Conservation (phyloP, 1,140 invertebrate species). For the Planococcus citri region DNA sequence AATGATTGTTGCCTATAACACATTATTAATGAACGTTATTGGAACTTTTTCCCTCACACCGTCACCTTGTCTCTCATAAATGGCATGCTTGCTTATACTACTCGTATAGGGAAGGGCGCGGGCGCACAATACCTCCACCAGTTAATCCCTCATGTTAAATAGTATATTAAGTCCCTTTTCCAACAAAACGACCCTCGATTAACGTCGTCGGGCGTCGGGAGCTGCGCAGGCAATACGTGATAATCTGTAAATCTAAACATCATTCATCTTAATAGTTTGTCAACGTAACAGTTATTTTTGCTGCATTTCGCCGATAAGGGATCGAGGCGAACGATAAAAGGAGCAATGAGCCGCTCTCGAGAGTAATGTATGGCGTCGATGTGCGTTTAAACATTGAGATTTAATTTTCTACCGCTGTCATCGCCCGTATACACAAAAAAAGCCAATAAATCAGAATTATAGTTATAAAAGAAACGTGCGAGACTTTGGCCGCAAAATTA, state of each 20-base stretch:
- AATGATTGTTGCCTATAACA: background rate
- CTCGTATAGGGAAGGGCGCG: no score
- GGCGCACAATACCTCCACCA: background rate
- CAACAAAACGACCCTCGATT: constrained; percentile 1
- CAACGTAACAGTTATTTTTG: background rate
- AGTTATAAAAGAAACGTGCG: background rate
- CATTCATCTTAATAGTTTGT: constrained; percentile 7
- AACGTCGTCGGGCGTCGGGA: no score
- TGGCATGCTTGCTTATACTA: no score
- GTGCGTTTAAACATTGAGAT: constrained; percentile 1
- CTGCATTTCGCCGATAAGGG: constrained; percentile 1
- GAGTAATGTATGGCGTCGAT: background rate
- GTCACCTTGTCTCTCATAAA: no score
- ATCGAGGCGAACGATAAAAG: background rate
- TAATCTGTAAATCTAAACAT: constrained; percentile 8
- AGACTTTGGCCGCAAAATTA: background rate
- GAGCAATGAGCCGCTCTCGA: background rate
- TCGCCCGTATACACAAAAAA: background rate
- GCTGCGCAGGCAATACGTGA: background rate
- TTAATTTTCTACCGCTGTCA: constrained; percentile 3
- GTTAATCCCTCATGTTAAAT: constrained; percentile 3
- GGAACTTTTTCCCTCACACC: background rate
- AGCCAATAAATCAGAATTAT: background rate
- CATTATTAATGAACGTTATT: constrained; percentile 8
- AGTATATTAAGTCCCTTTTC: constrained; percentile 7